phyloP scores from a whole-genome alignment of 2,113 vertebrate genomes.

The Vidua macroura region DNA sequence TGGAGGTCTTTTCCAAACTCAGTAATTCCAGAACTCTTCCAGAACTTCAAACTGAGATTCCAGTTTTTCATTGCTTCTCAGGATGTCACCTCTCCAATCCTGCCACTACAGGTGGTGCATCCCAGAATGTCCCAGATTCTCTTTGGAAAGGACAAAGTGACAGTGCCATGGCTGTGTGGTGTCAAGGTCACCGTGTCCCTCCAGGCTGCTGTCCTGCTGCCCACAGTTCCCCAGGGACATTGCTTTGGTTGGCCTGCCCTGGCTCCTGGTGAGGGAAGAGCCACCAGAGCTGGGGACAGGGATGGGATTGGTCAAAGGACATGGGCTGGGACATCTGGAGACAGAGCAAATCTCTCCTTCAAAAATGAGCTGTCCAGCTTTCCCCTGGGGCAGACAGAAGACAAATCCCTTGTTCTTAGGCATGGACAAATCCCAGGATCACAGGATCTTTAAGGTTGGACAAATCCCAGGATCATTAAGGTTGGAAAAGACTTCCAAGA shows the following conservation, averaged over 20 bases:
- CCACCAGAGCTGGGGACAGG: not conserved
- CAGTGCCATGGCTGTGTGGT: not conserved
- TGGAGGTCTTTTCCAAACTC: not conserved
- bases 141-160: not conserved
- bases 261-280: not conserved
- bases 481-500: not conserved
- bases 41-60: not conserved
- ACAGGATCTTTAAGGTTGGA: not conserved
- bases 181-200: not conserved
- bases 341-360: not conserved
- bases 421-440: not conserved
- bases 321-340: not conserved
- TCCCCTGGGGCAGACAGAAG: not conserved
- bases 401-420: not conserved
- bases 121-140: not conserved
- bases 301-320: fast-evolving
- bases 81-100: not conserved
- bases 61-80: not conserved
- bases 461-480: not conserved
- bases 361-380: not conserved
- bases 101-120: not conserved
- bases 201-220: not conserved
- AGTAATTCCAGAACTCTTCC: not conserved
- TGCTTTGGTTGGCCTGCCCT: not conserved
- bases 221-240: fast-evolving